Evolutionary conservation across 2,888 invertebrate genomes (phyloP), one percentile per base, ranked within the genome.

Genomic region (Trachelus troglodyta): DNA sequence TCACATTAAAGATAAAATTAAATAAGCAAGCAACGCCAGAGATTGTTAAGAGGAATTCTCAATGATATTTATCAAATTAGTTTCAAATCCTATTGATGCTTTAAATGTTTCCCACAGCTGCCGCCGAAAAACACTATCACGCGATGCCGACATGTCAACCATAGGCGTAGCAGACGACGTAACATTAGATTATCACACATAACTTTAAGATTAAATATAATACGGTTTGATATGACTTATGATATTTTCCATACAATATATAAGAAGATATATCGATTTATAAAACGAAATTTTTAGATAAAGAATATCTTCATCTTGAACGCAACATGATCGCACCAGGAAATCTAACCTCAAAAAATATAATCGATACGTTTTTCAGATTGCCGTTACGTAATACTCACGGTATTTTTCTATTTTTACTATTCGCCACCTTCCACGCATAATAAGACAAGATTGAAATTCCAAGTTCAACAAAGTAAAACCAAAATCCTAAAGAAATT

Each of bases 341-440:
- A 1, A 71, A 31, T 11, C 12, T 71, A 71, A 71, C 71, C 71
- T 71, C 33, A 71, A 31, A 69, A 34, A 15, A 12, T 12, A 33
- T 35, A 12, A 31, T 71, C 12, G 31, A 15, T 71, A 71, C 34
- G 71, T 71, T 71, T 71, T 71, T 71, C 15, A 31, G 31, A 71
- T 34, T 15, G 23, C 56, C 23, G n/a, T 37, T 35, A 35, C 74
- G 74, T 74, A 74, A 74, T 30, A n/a, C 11, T 34, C 37, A 34
- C 35, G 1, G n/a, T 35, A 30, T 74, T 74, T n/a, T 33, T 74
- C n/a, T 74, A 37, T 74, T 74, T 37, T 37, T 74, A 37, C 35
- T 34, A 74, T 74, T 35, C 34, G 56, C 9, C 23, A 9, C 56
- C 9, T 56, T 56, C 9, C 56, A 56, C 23, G 23, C 23, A 56